Conservation (phyloP, 2,113 vertebrate species). For the Rhynchomys soricoides region DNA sequence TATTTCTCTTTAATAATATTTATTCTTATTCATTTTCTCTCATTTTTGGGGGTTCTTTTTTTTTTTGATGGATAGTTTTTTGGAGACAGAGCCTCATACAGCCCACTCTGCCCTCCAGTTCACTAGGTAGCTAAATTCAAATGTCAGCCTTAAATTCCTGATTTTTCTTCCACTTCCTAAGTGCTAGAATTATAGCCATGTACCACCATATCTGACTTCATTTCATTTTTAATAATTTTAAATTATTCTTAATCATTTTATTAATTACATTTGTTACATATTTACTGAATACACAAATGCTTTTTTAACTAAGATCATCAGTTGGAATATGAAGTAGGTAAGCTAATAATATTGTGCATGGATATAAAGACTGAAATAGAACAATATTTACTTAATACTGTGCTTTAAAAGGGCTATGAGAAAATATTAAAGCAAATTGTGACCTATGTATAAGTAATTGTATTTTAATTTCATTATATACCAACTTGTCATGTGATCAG, state of each 20-base stretch:
- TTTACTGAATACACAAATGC: slow-evolving; percentile 34
- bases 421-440: slow-evolving; percentile 31
- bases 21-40: background rate
- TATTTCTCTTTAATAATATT: slow-evolving; percentile 10
- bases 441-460: slow-evolving; percentile 19
- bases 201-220: background rate
- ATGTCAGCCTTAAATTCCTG: background rate
- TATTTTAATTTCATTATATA: slow-evolving; percentile 56
- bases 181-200: background rate
- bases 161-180: background rate
- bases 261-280: background rate
- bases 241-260: slow-evolving; percentile 25
- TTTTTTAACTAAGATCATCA: background rate
- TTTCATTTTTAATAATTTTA: background rate
- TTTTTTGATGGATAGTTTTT: background rate
- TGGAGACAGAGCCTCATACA: background rate
- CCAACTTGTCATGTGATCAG: slow-evolving; percentile 62
- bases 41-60: too few species aligned
- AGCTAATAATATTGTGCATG: background rate
- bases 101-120: background rate
- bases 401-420: background rate
- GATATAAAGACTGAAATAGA: background rate
- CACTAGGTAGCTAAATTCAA: background rate
- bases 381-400: background rate
- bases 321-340: background rate